A percentile compares a stretch with the other conserved stretches of the same genome.
Evolutionary conservation across 2,888 invertebrate genomes (phyloP).

Genomic region (Noctua janthe): DNA sequence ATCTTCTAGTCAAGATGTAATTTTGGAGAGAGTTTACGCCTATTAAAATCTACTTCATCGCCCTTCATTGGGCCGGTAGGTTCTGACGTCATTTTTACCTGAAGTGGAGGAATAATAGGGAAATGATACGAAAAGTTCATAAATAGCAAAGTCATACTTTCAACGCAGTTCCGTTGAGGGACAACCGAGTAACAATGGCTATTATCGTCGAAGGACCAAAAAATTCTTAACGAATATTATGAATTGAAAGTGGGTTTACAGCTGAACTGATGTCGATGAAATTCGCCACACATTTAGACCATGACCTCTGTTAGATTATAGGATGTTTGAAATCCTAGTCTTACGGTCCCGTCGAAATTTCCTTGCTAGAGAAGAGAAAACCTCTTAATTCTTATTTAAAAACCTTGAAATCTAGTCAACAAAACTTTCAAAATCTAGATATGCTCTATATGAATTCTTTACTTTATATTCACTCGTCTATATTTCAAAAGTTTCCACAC

Average conservation of each 20-base stretch:
- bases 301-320: background rate
- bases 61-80: constrained; percentile 5
- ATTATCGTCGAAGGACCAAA: background rate
- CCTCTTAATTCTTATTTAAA: background rate
- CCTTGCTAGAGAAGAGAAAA: background rate
- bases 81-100: background rate
- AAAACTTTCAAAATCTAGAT: background rate
- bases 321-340: background rate
- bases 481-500: constrained; percentile 3
- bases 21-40: constrained; percentile 9
- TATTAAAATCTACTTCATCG: constrained; percentile 20
- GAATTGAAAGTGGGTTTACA: background rate
- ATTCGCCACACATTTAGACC: background rate
- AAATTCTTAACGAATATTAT: background rate
- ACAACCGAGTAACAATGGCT: background rate
- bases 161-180: background rate
- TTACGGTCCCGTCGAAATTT: background rate
- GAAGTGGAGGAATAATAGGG: background rate
- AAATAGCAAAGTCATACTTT: background rate
- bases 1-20: constrained; percentile 15
- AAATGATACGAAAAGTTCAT: background rate
- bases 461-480: background rate
- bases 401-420: background rate
- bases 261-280: background rate
- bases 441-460: background rate